These are phyloP conservation scores for Grammomys dolichurus DNA, from an alignment of 2,113 vertebrate species.

Conservation along the genomic window DNA sequence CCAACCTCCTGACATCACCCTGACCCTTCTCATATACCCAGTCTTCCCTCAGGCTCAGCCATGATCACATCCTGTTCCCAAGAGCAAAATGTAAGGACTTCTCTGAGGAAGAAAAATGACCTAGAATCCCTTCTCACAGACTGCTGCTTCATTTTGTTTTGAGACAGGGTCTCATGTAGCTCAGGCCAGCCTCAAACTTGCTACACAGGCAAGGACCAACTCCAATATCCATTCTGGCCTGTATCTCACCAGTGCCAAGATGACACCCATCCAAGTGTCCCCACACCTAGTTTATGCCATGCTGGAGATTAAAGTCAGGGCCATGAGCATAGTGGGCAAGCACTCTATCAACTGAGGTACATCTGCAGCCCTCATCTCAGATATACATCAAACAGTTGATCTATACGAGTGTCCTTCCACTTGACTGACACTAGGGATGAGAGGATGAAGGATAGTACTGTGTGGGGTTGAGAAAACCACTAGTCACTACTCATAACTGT, in stretches of 20 bases:
- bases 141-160: not conserved
- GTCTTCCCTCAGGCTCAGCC: not conserved
- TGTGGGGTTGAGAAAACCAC: not conserved
- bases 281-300: not conserved
- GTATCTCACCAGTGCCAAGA: not conserved
- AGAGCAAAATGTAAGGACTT: not conserved
- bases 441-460: not conserved
- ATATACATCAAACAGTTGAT: too few relatives aligned
- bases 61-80: not conserved
- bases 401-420: not conserved
- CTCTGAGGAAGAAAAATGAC: not conserved
- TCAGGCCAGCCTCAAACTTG: not conserved
- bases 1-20: not conserved
- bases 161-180: not conserved
- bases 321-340: not conserved
- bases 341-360: not conserved
- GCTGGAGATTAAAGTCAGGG: not conserved
- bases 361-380: not conserved
- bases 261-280: too few relatives aligned
- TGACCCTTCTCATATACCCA: not conserved
- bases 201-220: not conserved
- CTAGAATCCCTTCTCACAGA: not conserved
- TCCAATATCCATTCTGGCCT: not conserved
- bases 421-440: not conserved
- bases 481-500: not conserved